Evolutionary conservation across 2,888 invertebrate species (phyloP).

Genomic region (Mythimna lalbum): DNA sequence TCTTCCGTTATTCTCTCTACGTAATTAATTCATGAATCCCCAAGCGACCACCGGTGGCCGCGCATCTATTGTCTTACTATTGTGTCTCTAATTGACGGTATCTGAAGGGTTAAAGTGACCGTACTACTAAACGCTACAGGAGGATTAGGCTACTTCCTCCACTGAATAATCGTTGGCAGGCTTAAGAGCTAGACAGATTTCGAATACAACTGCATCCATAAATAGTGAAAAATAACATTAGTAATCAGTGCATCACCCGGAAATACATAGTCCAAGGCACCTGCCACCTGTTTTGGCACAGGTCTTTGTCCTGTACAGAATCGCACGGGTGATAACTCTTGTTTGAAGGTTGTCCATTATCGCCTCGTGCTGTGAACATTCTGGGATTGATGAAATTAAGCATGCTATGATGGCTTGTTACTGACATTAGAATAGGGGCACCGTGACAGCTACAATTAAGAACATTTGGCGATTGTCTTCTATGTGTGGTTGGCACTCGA

Average conservation of each 20-base stretch:
- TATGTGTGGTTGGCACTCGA: conserved; percentile 47
- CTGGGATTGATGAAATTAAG: conserved; percentile 12
- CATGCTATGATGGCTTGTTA: conserved; percentile 35
- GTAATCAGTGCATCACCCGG: conserved; percentile 19
- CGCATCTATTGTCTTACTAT: no score
- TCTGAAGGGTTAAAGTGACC: not conserved
- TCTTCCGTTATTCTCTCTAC: no score
- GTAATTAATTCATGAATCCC: no score
- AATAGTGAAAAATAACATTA: conserved; percentile 11
- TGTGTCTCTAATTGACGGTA: no score
- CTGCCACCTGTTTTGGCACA: conserved; percentile 1
- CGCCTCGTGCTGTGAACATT: not conserved
- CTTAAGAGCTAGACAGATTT: not conserved
- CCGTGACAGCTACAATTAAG: conserved; percentile 50
- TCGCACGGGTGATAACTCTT: conserved; percentile 12
- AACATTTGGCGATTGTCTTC: conserved; percentile 40
- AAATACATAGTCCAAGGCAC: conserved; percentile 12
- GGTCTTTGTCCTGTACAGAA: conserved; percentile 29
- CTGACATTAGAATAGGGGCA: conserved; percentile 62
- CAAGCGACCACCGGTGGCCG: no score
- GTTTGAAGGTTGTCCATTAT: conserved; percentile 3
- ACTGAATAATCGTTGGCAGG: not conserved
- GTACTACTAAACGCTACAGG: not conserved
- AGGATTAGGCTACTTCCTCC: not conserved
- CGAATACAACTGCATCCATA: not conserved